Evolutionary conservation across 2,888 invertebrate species (phyloP), one percentile per base, ranked within the genome.

Genomic region (Polyommatus icarus): DNA sequence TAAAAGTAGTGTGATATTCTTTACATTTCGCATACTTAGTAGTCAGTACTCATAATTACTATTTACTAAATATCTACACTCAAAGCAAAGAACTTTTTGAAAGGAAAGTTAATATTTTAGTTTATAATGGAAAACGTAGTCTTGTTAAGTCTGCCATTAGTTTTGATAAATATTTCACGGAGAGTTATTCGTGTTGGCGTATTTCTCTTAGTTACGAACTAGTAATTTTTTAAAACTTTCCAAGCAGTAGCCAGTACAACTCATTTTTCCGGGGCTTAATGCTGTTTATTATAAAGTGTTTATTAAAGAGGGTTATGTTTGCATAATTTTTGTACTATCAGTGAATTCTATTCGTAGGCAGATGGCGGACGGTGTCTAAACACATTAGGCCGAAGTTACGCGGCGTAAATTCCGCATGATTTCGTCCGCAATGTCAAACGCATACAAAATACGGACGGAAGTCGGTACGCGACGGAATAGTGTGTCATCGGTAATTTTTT

Each of bases 141-240:
- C 57, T 15, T n/a, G 54, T 54, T 18, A 54, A 54, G 15, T 57
- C 57, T n/a, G n/a, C n/a, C n/a, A 57, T 57, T 57, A 57, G 57
- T 57, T 57, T n/a, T 18, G n/a, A 57, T 57, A n/a, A 57, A 57
- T 57, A 57, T 57, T 57, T n/a, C 57, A 57, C 57, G n/a, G 57
- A n/a, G 57, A 57, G n/a, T 20, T 57, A 57, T 57, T 20, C 2
- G 57, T 7, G 57, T 20, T n/a, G 1, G 57, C 57, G 20, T 57
- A 57, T 57, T n/a, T 57, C 57, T 20, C n/a, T 18, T 57, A 57
- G n/a, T n/a, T 57, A 57, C 57, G 57, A 57, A 57, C 57, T 57
- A 7, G n/a, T 57, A 57, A 57, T n/a, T 57, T 57, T 57, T 20
- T 20, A 57, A 54, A 54, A 54, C n/a, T n/a, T n/a, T n/a, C n/a